Conservation (phyloP, 2,888 invertebrate genomes). For the Metallyticus violacea region DNA sequence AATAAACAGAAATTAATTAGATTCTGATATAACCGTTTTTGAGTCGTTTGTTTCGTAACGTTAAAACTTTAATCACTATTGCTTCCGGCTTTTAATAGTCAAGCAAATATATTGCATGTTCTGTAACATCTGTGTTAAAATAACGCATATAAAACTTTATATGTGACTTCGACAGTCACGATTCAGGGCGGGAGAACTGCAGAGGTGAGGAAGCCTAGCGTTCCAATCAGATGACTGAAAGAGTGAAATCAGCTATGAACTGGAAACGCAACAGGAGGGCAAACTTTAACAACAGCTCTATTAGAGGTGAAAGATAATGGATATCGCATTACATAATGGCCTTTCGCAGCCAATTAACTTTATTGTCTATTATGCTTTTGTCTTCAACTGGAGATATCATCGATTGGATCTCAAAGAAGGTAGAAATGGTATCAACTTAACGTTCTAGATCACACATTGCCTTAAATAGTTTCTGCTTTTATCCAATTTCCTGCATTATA, state of each 20-base stretch:
- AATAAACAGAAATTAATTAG: too few relatives aligned
- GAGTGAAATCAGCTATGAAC: neutral
- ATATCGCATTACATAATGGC: neutral
- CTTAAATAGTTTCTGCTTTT: neutral
- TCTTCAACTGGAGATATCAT: neutral
- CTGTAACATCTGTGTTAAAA: neutral
- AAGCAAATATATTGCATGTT: neutral
- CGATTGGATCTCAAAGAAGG: neutral
- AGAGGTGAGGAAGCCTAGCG: neutral
- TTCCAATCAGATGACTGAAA: neutral
- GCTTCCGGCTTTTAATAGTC: neutral
- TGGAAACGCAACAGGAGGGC: neutral
- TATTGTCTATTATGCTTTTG: neutral
- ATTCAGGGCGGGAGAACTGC: neutral
- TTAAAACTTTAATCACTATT: neutral
- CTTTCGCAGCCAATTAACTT: neutral
- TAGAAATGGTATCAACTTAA: neutral
- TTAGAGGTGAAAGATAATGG: neutral
- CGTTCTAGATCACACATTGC: neutral
- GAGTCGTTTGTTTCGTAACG: too few relatives aligned
- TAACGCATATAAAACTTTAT: neutral
- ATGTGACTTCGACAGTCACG: neutral
- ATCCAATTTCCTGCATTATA: neutral
- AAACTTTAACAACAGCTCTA: neutral
- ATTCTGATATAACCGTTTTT: too few relatives aligned